phyloP scores from a whole-genome alignment of 2,113 vertebrate species.

The Caloenas nicobarica region DNA sequence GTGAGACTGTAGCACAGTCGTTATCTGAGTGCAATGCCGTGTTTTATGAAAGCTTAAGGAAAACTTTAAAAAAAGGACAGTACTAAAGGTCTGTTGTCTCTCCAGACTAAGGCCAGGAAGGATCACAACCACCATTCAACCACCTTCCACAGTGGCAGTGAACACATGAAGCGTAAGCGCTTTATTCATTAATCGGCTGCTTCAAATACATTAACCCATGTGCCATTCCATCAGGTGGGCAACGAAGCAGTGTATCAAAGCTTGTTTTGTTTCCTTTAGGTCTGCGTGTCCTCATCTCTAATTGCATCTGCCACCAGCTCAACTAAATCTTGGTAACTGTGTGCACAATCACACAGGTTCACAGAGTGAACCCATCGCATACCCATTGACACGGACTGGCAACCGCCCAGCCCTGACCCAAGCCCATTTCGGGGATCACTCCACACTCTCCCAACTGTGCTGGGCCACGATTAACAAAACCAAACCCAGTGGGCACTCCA shows the following conservation, averaged over 20 bases:
- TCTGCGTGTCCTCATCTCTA: not conserved
- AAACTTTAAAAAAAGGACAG: not conserved
- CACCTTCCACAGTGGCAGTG: not conserved
- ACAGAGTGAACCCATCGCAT: not conserved
- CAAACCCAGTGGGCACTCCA: not conserved
- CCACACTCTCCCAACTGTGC: fast-evolving
- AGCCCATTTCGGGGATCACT: not conserved
- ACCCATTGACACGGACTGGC: not conserved
- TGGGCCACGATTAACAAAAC: not conserved
- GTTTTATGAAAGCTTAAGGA: not conserved
- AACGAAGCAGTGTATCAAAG: not conserved
- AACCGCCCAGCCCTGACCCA: not conserved
- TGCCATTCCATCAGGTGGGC: fast-evolving
- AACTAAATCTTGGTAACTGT: not conserved
- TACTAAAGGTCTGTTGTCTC: not conserved
- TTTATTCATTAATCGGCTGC: not conserved
- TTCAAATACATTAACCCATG: not conserved
- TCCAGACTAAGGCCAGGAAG: not conserved
- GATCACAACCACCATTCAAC: not conserved
- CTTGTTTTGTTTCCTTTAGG: not conserved
- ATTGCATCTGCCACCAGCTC: not conserved
- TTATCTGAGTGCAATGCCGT: too few species aligned
- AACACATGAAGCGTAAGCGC: not conserved
- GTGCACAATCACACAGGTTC: not conserved
- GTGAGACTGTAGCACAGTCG: not conserved